Conservation (phyloP, 1,140 invertebrate genomes). For the Xylocopa sonorina region DNA sequence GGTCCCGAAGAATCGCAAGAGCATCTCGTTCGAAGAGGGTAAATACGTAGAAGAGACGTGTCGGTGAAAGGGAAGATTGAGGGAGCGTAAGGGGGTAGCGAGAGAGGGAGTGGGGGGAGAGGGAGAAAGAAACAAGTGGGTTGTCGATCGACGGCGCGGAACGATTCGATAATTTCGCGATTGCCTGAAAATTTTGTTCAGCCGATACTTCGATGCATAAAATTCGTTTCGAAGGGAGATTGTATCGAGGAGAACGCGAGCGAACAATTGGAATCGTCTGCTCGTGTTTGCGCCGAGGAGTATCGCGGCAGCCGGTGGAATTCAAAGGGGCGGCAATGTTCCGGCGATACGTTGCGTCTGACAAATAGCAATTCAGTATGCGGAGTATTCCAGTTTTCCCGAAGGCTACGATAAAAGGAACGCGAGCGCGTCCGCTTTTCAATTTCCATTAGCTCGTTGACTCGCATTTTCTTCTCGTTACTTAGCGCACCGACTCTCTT, state of each 20-base stretch:
- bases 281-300: background rate
- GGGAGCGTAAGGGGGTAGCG: conserved; percentile 14
- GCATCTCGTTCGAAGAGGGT: conserved; percentile 26
- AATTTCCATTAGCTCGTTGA: background rate
- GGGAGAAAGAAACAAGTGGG: background rate
- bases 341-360: background rate
- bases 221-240: conserved; percentile 5
- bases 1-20: conserved; percentile 23
- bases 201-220: conserved; percentile 11
- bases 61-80: conserved; percentile 18
- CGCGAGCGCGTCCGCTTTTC: background rate
- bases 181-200: conserved; percentile 13
- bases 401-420: background rate
- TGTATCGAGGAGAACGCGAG: background rate
- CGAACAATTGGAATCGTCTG: conserved; percentile 29
- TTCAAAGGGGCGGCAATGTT: background rate
- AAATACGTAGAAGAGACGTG: conserved; percentile 17
- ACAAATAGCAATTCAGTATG: conserved; percentile 6
- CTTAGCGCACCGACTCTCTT: background rate
- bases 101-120: background rate
- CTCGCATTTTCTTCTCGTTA: background rate
- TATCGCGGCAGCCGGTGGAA: background rate
- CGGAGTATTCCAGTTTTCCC: background rate
- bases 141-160: conserved; percentile 36
- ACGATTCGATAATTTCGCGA: conserved; percentile 59